Percentiles rank a stretch among this genome's conserved stretches.
Evolutionary conservation across 2,113 vertebrate species (phyloP).

Genomic region (Emberiza fucata): DNA sequence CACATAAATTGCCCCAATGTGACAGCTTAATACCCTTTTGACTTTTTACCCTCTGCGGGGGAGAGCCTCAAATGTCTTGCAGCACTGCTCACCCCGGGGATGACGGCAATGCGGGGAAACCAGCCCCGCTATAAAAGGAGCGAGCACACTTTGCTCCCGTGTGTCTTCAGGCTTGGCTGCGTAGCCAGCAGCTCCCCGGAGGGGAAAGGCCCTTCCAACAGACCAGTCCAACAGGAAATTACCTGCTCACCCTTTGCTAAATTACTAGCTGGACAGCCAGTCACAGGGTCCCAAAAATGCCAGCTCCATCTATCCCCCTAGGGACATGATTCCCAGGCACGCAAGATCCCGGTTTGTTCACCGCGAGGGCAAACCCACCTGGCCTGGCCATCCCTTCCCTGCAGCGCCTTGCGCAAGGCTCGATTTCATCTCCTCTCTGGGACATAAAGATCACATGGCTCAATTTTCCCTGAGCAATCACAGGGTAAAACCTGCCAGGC

Average conservation of each 20-base stretch:
- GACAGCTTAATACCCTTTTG: constrained; percentile 71
- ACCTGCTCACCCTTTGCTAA: constrained; percentile 44
- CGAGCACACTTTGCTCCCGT: not conserved
- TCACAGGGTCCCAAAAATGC: constrained; percentile 37
- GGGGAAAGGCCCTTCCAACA: constrained; percentile 47
- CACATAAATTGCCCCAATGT: constrained; percentile 65
- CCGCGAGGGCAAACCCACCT: not conserved
- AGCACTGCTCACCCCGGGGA: not conserved
- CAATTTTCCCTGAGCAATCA: not conserved
- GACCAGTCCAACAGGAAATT: constrained; percentile 66
- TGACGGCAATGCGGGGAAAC: not conserved
- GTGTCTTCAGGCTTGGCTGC: constrained; percentile 57
- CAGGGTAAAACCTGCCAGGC: not conserved
- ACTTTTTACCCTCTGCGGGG: constrained; percentile 64
- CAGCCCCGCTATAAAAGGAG: constrained; percentile 36
- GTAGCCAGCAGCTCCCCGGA: constrained; percentile 11
- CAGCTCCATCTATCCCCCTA: constrained; percentile 26
- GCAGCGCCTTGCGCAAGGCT: constrained; percentile 1
- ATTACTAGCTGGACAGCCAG: constrained; percentile 26
- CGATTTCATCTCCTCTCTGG: not conserved
- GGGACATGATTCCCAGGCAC: constrained; percentile 46
- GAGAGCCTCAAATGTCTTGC: constrained; percentile 51
- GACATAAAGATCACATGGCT: not conserved
- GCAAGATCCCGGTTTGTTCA: not conserved
- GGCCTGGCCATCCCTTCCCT: not conserved